Evolutionary conservation across 1,140 invertebrate genomes (phyloP), one percentile per base, ranked within the genome.

Genomic region (Heterodera schachtii): DNA sequence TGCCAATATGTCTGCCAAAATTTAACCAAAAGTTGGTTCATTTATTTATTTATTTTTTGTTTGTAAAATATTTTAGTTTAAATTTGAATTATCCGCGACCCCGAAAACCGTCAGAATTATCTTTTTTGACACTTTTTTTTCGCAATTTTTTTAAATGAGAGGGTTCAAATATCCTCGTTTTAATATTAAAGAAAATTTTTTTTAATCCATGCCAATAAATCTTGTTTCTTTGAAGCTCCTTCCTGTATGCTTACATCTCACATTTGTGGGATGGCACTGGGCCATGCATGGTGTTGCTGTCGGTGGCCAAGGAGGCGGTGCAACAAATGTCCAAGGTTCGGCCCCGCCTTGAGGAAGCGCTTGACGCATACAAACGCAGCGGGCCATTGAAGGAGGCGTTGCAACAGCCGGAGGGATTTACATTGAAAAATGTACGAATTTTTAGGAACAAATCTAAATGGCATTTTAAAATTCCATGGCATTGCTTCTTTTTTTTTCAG

Each of bases 231-330:
- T 41, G 13, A 19, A 85, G 84, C 66, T 57, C 41, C 7, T 85
- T 73, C 52, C 83, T 87, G 16, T 71, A 87, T n/a, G 85, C 85
- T 2, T 83, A 87, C 44, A 87, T 86, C 57, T 86, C 85, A 0
- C 86, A 87, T 67, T 60, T 86, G n/a, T 86, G 85, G 85, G 85
- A 86, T 52, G 83, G 80, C n/a, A 78, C 78, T 11, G 85, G 85
- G 0, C 85, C 85, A 7, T 86, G 85, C 78, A 76, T 86, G 13
- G 77, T 86, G 47, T 31, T 86, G 52, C 67, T 86, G n/a, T 85
- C 83, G 6, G 73, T 78, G 41, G 69, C 73, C 11, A 73, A 74
- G 31, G 46, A 86, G 31, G 75, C 84, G 19, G 84, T 82, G 21
- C 47, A 69, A 41, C 67, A 85, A 16, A 66, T 86, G 16, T 69